Evolutionary conservation across 2,888 invertebrate species (phyloP).

Genomic region (Boloria selene): DNA sequence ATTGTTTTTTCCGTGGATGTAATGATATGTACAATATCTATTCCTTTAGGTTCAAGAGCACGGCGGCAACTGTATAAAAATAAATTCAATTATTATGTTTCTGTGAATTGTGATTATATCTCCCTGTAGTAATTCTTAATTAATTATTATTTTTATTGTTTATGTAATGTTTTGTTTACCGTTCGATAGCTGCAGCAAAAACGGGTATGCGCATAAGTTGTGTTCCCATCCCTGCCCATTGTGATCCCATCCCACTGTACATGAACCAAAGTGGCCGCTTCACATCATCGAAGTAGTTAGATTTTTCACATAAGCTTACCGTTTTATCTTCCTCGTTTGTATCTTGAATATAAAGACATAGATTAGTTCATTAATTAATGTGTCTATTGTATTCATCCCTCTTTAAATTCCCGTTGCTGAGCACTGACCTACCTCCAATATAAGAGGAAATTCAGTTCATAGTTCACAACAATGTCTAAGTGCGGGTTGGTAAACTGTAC

Average conservation of each 20-base stretch:
- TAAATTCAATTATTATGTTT: neutral
- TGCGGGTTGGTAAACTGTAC: too few species aligned
- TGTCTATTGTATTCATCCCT: too few species aligned
- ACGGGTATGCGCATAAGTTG: conserved; percentile 84
- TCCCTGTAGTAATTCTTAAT: neutral
- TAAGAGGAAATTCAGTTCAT: too few species aligned
- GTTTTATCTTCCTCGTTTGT: conserved; percentile 53
- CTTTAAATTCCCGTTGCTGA: too few species aligned
- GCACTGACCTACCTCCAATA: too few species aligned
- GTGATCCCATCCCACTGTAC: conserved; percentile 88
- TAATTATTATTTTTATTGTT: neutral
- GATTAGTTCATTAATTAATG: too few species aligned
- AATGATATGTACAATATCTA: conserved; percentile 84
- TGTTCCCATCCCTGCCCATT: conserved; percentile 86
- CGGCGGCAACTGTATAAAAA: conserved; percentile 70
- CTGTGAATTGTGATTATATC: too few species aligned
- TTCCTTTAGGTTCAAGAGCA: conserved; percentile 46
- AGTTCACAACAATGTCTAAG: too few species aligned
- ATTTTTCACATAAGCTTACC: conserved; percentile 50
- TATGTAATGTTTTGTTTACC: conserved; percentile 45
- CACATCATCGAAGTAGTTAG: conserved; percentile 54
- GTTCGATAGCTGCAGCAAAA: conserved; percentile 80
- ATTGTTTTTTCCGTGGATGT: conserved; percentile 82
- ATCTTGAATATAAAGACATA: conserved; percentile 42
- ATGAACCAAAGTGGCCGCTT: conserved; percentile 85